These are phyloP conservation scores for Urocynchramus pylzowi DNA, from an alignment of 2,113 vertebrate species.

Conservation along the genomic window DNA sequence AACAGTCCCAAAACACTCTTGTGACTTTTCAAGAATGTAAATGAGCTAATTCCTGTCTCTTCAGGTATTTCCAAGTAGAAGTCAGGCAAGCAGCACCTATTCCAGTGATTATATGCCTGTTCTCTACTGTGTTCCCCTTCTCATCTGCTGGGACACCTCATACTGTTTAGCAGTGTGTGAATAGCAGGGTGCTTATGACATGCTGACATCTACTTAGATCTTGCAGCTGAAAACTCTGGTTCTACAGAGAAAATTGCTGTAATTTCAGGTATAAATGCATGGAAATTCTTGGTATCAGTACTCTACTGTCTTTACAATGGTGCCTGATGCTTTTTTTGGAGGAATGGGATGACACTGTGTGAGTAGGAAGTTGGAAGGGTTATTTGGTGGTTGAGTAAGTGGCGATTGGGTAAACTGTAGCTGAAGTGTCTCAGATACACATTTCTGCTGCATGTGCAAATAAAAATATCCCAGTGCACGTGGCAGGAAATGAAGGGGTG, in stretches of 20 bases:
- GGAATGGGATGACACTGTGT: background rate
- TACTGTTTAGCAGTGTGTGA: constrained; percentile 14
- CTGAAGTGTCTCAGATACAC: background rate
- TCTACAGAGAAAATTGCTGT: constrained; percentile 51
- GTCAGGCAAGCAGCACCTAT: background rate
- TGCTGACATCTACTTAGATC: constrained; percentile 39
- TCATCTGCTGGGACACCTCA: constrained; percentile 7
- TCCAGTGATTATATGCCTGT: constrained; percentile 15
- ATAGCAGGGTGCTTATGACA: constrained; percentile 47
- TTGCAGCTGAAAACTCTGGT: constrained; percentile 37
- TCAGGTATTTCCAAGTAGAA: background rate
- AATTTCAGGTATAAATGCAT: constrained; percentile 55
- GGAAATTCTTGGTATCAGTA: constrained; percentile 37
- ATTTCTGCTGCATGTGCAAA: background rate
- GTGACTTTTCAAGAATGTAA: constrained; percentile 17
- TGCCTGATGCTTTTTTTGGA: background rate
- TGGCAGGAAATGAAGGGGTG: background rate
- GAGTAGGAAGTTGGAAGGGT: background rate
- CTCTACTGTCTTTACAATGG: constrained; percentile 3
- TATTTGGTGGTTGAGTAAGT: constrained; percentile 16
- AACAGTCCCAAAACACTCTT: background rate
- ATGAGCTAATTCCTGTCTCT: background rate
- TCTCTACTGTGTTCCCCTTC: background rate
- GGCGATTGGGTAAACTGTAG: background rate
- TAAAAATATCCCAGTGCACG: background rate